Evolutionary conservation across 2,888 invertebrate species (phyloP), one percentile per base, ranked within the genome.

Genomic region (Andrena chrysosceles): DNA sequence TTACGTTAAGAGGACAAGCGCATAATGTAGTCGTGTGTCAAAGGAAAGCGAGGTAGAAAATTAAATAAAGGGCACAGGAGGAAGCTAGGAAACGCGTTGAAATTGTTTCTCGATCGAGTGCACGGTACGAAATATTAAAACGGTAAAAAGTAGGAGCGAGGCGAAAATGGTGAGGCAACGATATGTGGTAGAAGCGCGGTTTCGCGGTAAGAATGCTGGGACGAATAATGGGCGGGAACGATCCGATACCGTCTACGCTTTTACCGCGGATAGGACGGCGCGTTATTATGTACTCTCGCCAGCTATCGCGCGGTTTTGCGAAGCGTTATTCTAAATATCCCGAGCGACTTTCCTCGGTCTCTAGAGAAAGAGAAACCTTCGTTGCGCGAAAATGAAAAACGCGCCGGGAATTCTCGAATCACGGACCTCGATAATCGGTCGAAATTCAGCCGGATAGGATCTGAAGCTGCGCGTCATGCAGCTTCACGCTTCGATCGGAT

Each of bases 211-310:
- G 67, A 84, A 84, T 70, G 59, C 33, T 20, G 48, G n/a, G 54
- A 8, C 52, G 35, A 56, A 62, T 64, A 73, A 80, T 67, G 72
- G 74, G 62, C 71, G 77, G 62, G 60, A 73, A 67, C 66, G 42
- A 42, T 42, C 42, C 73, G 75, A 81, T 77, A 75, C 26, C 42
- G 67, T 76, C 48, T 23, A 48, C 64, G 67, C 62, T 80, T 85
- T 85, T 86, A 79, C 62, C 62, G 31, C 54, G 72, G 42, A 77
- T 84, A 74, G 69, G 23, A 54, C 68, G 67, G 52, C 23, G 49
- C 68, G 67, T 78, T 60, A 64, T 71, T 70, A 73, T 42, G 66
- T 42, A 42, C 42, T 42, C 68, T 76, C 67, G 60, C 49, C 49
- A 63, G 60, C 48, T 56, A 20, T 68, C 63, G 81, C 69, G 60